Base-by-base conservation (phyloP, 2,888 invertebrate species). In the Parnassius mnemosyne region DNA sequence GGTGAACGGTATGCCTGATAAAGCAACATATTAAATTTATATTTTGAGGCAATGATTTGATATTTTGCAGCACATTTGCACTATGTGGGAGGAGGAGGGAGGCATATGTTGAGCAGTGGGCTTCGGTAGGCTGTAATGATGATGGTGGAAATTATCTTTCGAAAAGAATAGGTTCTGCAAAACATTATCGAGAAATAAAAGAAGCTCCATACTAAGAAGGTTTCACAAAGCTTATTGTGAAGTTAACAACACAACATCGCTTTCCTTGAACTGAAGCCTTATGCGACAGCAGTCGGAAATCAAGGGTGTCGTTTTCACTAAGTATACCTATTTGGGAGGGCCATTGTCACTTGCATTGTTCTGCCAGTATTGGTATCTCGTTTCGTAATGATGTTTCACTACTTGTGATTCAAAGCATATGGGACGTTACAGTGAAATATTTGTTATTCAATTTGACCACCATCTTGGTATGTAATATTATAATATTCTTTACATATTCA, bases 321-420 rank as follows among this genome's bases (percentile, higher is more conserved):
- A 68, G 68, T 69, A 69, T 75, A 75, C 75, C 76, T 76, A 76
- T 79, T 78, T 78, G 75, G 76, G 78, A 74, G 76, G 78, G 76
- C 80, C 80, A 83, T 83, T 85, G 83, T 85, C 75, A 74, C 65
- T 66, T 69, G 76, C 73, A 83, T 84, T 83, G 84, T 84, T 80
- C 75, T 71, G 73, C 69, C 74, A 68, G 67, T 70, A 77, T 77
- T 70, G 70, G 78, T 69, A 66, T 83, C 79, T 72, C 61, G 74
- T 83, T 81, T 78, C 79, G 71, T 72, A 77, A 61, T 10, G 52
- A 43, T 49, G 13, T 11, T 16, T 53, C n/a, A 49, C 20, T 60
- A 20, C 50, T 56, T 52, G 51, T 34, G 56, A 61, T 49, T 52
- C 58, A 34, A 47, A 47, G n/a, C 50, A n/a, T 55, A 49, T 25